Evolutionary conservation across 2,113 vertebrate species (phyloP).

Genomic region (Agapornis roseicollis): DNA sequence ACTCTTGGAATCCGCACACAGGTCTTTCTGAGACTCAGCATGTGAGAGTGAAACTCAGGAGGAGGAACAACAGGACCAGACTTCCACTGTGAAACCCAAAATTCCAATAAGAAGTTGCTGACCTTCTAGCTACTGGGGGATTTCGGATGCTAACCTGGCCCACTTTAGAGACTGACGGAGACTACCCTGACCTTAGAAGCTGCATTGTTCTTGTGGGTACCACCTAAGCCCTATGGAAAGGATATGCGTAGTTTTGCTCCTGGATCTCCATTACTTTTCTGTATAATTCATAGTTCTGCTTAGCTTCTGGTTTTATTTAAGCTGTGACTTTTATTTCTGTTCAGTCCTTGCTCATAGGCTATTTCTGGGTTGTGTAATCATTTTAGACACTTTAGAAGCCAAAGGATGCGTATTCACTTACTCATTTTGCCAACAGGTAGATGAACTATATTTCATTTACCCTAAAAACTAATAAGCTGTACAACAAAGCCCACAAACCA

Average conservation of each 20-base stretch:
- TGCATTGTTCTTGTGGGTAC: neutral
- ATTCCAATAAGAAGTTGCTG: neutral
- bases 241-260: neutral
- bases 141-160: neutral
- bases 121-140: neutral
- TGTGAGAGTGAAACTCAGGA: neutral
- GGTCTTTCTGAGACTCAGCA: accelerated
- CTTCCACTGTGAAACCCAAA: neutral
- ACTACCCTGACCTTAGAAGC: neutral
- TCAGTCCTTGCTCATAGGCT: neutral
- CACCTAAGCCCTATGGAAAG: neutral
- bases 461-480: neutral
- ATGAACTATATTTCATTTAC: neutral
- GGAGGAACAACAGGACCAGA: accelerated
- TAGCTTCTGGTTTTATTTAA: neutral
- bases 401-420: neutral
- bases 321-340: neutral
- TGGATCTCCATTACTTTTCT: neutral
- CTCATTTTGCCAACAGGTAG: neutral
- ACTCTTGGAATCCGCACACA: too few species aligned
- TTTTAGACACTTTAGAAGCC: neutral
- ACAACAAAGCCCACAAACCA: neutral
- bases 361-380: neutral
- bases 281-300: neutral
- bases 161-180: neutral